Conservation (phyloP, 2,797 vertebrate species). For the Spatula versicolor region DNA sequence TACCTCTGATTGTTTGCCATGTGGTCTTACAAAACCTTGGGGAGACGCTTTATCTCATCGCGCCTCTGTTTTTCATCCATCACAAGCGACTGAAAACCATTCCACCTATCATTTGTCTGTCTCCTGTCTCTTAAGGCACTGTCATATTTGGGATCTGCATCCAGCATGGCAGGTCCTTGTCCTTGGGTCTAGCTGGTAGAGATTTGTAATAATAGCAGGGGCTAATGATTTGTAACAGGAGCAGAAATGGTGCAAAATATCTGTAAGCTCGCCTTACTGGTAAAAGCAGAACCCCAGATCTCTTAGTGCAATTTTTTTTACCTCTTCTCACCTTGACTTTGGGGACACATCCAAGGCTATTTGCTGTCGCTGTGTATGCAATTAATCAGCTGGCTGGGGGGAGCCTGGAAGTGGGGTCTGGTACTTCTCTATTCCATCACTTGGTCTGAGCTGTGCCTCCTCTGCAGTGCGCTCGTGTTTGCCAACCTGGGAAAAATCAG, state of each 20-base stretch:
- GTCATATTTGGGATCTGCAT: not conserved
- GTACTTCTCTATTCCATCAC: not conserved
- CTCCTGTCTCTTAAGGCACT: not conserved
- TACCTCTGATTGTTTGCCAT: not conserved
- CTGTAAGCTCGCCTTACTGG: not conserved
- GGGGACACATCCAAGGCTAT: not conserved
- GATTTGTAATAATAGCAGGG: not conserved
- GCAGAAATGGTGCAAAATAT: not conserved
- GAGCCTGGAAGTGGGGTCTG: not conserved
- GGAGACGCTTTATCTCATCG: not conserved
- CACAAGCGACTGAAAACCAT: not conserved
- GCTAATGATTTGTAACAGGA: not conserved
- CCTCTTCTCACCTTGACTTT: not conserved
- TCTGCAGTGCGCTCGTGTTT: not conserved
- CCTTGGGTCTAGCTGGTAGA: slow-evolving; percentile 13
- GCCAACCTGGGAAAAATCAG: not conserved
- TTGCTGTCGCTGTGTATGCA: not conserved
- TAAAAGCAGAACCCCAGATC: not conserved
- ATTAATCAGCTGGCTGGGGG: not conserved
- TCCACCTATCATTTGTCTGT: not conserved
- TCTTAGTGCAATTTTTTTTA: rapidly evolving
- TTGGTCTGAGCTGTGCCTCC: not conserved
- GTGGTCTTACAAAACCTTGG: not conserved
- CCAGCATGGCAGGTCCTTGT: not conserved
- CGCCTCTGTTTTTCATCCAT: slow-evolving; percentile 9